phyloP scores from a whole-genome alignment of 2,888 invertebrate genomes.

The Ophioninae sp. region DNA sequence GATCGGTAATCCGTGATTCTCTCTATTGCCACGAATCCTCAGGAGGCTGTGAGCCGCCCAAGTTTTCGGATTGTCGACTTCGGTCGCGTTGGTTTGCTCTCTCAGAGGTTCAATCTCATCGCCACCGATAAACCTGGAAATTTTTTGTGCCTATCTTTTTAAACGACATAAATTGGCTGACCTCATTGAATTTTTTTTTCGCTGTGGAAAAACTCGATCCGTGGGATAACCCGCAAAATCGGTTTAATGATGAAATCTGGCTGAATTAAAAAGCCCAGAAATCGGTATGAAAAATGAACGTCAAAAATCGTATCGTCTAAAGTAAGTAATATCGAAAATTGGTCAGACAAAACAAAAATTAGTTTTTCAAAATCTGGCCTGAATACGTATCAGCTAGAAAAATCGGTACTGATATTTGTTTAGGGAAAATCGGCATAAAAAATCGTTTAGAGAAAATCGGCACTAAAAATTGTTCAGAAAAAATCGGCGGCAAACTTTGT shows the following conservation, averaged over 20 bases:
- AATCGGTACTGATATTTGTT: background rate
- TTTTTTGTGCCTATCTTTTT: background rate
- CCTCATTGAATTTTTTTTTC: background rate
- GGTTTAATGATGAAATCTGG: too few species aligned
- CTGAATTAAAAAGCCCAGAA: too few species aligned
- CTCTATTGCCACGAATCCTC: conserved; percentile 90
- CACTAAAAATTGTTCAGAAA: background rate
- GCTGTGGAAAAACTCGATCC: too few species aligned
- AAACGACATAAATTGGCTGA: background rate
- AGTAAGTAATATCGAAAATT: too few species aligned
- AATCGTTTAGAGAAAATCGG: background rate
- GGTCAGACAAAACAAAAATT: background rate
- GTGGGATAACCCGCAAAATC: too few species aligned
- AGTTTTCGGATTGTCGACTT: conserved; percentile 91
- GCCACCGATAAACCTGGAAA: conserved; percentile 73
- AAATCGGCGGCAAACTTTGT: background rate
- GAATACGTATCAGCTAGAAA: background rate
- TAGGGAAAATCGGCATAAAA: background rate
- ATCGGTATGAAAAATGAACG: too few species aligned
- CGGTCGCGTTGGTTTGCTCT: conserved; percentile 90
- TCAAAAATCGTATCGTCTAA: too few species aligned
- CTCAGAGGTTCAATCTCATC: conserved; percentile 74
- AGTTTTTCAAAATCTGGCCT: background rate
- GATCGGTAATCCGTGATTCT: conserved; percentile 89
- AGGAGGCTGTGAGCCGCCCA: conserved; percentile 94